A percentile compares a stretch with the other conserved stretches of the same genome.
Conservation (phyloP, 2,888 invertebrate genomes). For the Tipula vernalis region DNA sequence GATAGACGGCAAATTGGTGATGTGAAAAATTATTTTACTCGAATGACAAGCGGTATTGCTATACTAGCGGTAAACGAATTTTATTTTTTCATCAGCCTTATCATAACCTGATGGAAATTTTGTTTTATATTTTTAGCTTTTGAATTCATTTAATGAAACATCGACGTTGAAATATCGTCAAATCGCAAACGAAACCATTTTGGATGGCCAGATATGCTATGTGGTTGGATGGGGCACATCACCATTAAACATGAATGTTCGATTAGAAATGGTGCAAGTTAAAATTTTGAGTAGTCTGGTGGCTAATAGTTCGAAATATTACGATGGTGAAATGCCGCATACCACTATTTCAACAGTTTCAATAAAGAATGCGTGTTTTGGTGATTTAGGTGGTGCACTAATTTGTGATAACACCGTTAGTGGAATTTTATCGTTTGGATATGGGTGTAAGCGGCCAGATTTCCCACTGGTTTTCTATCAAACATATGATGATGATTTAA, state of each 20-base stretch:
- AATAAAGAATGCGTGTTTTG: neutral
- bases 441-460: neutral
- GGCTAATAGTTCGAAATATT: neutral
- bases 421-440: neutral
- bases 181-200: neutral
- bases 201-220: neutral
- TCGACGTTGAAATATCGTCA: neutral
- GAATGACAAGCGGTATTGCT: neutral
- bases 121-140: neutral
- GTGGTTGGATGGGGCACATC: neutral
- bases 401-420: neutral
- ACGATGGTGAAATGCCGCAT: neutral
- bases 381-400: neutral
- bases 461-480: neutral
- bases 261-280: neutral
- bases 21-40: neutral
- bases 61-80: neutral
- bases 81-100: neutral
- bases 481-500: neutral
- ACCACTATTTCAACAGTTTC: neutral
- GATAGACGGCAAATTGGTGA: neutral
- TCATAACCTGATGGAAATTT: neutral
- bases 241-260: neutral
- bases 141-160: neutral
- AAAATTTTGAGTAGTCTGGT: neutral